Percentiles rank a stretch among this genome's conserved stretches.
Conservation (phyloP, 92 coral and sea anemone genomes). For the Porites lobata region DNA sequence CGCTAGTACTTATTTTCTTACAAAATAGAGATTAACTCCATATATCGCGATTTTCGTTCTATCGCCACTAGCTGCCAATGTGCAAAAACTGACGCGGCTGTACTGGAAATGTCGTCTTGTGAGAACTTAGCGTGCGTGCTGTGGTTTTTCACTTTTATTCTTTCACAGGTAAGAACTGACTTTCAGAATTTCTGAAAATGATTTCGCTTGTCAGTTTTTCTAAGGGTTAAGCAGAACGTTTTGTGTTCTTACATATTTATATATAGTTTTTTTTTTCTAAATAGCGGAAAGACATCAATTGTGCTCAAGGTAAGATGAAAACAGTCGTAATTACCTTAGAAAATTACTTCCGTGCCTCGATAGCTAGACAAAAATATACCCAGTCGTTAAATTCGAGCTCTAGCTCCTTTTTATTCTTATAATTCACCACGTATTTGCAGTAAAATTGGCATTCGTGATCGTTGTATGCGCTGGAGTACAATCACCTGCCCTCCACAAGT, state of each 20-base stretch:
- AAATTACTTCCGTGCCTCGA: neutral
- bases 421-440: too few relatives aligned
- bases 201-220: too few relatives aligned
- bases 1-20: neutral
- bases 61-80: neutral
- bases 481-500: too few relatives aligned
- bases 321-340: neutral
- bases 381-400: too few relatives aligned
- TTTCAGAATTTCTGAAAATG: too few relatives aligned
- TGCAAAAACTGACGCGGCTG: neutral
- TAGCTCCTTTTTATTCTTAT: too few relatives aligned
- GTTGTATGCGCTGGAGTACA: too few relatives aligned
- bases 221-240: too few relatives aligned
- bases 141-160: neutral
- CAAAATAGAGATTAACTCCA: neutral
- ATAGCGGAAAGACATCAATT: neutral
- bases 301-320: conserved; percentile 17
- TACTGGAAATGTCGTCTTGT: neutral
- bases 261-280: neutral
- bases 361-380: neutral
- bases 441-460: too few relatives aligned
- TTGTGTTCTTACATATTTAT: neutral
- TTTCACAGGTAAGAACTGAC: conserved; percentile 15
- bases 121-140: neutral
- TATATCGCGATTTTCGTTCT: neutral